A percentile compares a stretch with the other conserved stretches of the same genome.
Evolutionary conservation across 2,888 invertebrate species (phyloP).

Genomic region (Augochlorella aurata): DNA sequence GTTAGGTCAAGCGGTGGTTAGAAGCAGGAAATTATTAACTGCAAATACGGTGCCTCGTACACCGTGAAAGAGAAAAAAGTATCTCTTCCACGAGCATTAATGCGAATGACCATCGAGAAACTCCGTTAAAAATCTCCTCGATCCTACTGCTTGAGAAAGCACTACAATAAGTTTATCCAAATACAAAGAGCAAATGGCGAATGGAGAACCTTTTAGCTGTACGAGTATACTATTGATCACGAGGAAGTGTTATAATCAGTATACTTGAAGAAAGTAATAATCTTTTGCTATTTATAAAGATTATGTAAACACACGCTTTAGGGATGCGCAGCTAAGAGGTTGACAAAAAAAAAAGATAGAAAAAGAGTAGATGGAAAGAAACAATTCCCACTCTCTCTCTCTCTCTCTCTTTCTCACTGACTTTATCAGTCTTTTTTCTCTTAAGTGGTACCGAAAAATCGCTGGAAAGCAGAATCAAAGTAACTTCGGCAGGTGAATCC

Average conservation of each 20-base stretch:
- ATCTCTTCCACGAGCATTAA: conserved; percentile 27
- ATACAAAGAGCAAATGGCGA: conserved; percentile 16
- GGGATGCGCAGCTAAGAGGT: not conserved
- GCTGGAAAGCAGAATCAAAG: conserved; percentile 94
- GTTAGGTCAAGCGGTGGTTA: conserved; percentile 54
- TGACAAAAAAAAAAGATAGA: conserved; percentile 11
- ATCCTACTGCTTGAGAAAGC: conserved; percentile 4
- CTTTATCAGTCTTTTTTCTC: conserved; percentile 56
- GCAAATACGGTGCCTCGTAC: conserved; percentile 45
- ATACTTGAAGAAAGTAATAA: not conserved
- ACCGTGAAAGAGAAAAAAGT: conserved; percentile 51
- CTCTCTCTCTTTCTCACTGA: conserved; percentile 60
- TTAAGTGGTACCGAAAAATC: conserved; percentile 89
- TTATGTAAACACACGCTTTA: not conserved
- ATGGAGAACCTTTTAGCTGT: conserved; percentile 22
- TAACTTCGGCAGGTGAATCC: conserved; percentile 91
- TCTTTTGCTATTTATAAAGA: not conserved
- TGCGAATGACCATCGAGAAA: conserved; percentile 13
- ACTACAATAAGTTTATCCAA: not conserved
- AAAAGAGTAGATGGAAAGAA: conserved; percentile 46
- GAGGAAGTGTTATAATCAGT: not conserved
- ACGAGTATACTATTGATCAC: not conserved
- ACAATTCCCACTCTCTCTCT: conserved; percentile 44
- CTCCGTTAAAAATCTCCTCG: conserved; percentile 3
- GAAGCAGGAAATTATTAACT: conserved; percentile 55